These are phyloP conservation scores for Cylloceria caligata DNA, from an alignment of 2,888 invertebrate genomes.

Conservation along the genomic window DNA sequence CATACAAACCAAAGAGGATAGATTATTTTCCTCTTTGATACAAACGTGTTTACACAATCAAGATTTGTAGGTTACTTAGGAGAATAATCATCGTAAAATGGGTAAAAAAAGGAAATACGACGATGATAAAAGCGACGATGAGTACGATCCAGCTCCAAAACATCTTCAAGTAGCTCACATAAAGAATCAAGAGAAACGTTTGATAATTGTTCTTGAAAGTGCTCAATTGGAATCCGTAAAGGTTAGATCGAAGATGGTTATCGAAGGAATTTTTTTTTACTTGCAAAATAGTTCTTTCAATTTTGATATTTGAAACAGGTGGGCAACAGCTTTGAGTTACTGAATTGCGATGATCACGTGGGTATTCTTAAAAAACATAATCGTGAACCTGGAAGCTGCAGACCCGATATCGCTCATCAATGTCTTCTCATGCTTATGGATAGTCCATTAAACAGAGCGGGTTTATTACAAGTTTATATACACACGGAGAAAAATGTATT, in stretches of 20 bases:
- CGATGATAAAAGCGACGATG: constrained; percentile 88
- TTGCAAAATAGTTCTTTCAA: constrained; percentile 14
- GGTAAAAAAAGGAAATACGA: constrained; percentile 86
- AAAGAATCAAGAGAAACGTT: constrained; percentile 94
- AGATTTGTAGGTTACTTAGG: constrained; percentile 38
- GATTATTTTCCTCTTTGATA: too few species aligned
- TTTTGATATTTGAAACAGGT: constrained; percentile 86
- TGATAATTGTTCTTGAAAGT: constrained; percentile 96
- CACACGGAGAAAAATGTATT: constrained; percentile 96
- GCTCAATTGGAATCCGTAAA: constrained; percentile 98
- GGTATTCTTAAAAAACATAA: constrained; percentile 94
- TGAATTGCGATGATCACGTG: constrained; percentile 97
- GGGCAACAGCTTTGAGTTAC: constrained; percentile 94
- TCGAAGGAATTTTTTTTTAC: neutral
- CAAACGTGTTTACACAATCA: constrained; percentile 32
- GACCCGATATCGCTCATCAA: constrained; percentile 99
- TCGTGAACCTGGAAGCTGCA: constrained; percentile 93
- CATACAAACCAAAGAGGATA: too few species aligned
- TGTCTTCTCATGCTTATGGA: constrained; percentile 99
- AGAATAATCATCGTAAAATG: constrained; percentile 79
- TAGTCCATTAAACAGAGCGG: constrained; percentile 98
- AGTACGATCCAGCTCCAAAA: constrained; percentile 92
- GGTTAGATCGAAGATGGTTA: constrained; percentile 85
- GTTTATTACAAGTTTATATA: constrained; percentile 97
- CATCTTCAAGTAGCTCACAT: constrained; percentile 92